Base-by-base conservation (phyloP, 2,113 vertebrate species). In the Nycticryphes semicollaris region DNA sequence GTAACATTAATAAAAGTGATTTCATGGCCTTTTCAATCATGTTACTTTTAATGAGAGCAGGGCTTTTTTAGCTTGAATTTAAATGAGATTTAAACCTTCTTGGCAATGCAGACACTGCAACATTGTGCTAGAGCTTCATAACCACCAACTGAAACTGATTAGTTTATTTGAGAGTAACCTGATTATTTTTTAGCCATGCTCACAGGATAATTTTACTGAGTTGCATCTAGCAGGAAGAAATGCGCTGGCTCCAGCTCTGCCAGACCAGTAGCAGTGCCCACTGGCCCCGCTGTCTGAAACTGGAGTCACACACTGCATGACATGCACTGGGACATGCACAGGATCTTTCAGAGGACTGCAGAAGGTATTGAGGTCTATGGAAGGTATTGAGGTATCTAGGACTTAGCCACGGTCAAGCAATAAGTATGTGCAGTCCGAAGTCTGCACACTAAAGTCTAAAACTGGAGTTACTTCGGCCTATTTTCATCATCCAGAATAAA, bases 21-120 rank as follows among this genome's bases (percentile, higher is more conserved):
- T 92, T 87, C 41, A 63, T 77, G 81, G 41, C 57, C 74, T 35
- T 89, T 96, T 92, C 91, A 94, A 70, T 91, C 45, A 87, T 89
- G 89, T 91, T 27, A 41, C 16, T 89, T 93, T 85, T 79, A 93
- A 94, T 50, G 66, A 87, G 28, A 82, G 23, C 10, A 15, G 28
- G 18, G 27, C 0, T 37, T 31, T 78, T 84, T 88, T 43, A 94
- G 53, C 69, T 84, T 82, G 73, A 90, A 89, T 82, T 93, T 72
- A 93, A 89, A 82, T 41, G 73, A 84, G 69, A 82, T 89, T 95
- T 91, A 79, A 95, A 89, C 79, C 37, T 86, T 76, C 35, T 89
- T 96, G 94, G 84, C 94, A 95, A 72, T 0, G 4, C 45, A 92
- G 81, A 90, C 92, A 95, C 70, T 87, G 78, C 80, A 73, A 93